Evolutionary conservation across 2,113 vertebrate species (phyloP).

Genomic region (Phoenicopterus ruber): DNA sequence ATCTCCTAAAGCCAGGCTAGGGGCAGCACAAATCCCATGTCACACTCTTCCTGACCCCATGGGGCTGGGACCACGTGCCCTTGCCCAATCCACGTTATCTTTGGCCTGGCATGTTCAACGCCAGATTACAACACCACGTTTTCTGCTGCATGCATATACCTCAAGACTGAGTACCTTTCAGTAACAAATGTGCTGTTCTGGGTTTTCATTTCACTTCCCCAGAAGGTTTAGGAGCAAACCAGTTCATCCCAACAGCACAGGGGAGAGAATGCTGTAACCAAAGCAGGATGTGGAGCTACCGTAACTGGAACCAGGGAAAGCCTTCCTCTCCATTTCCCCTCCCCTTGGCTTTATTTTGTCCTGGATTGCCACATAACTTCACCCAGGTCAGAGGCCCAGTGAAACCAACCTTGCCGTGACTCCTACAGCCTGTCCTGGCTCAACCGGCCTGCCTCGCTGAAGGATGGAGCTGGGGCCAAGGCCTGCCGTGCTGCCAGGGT

Average conservation of each 20-base stretch:
- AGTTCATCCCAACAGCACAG: background rate
- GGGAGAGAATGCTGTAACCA: background rate
- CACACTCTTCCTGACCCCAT: background rate
- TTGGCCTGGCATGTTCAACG: fast-evolving
- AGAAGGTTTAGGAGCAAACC: background rate
- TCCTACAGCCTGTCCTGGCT: background rate
- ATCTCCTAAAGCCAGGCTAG: background rate
- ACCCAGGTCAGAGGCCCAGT: background rate
- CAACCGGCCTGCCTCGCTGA: background rate
- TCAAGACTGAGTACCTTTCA: background rate
- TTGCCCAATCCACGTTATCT: background rate
- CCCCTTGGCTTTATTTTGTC: background rate
- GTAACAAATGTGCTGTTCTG: background rate
- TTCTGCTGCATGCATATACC: background rate
- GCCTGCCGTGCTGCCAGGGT: background rate
- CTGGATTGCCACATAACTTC: background rate
- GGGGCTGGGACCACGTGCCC: background rate
- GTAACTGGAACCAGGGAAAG: background rate
- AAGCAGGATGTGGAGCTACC: background rate
- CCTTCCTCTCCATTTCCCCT: background rate
- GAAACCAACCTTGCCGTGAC: background rate
- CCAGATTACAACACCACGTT: background rate
- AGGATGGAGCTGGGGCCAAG: background rate
- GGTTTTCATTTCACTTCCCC: background rate
- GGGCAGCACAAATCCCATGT: background rate